These are phyloP conservation scores for Picus viridis DNA, from an alignment of 2,797 vertebrate genomes.

Conservation along the genomic window DNA sequence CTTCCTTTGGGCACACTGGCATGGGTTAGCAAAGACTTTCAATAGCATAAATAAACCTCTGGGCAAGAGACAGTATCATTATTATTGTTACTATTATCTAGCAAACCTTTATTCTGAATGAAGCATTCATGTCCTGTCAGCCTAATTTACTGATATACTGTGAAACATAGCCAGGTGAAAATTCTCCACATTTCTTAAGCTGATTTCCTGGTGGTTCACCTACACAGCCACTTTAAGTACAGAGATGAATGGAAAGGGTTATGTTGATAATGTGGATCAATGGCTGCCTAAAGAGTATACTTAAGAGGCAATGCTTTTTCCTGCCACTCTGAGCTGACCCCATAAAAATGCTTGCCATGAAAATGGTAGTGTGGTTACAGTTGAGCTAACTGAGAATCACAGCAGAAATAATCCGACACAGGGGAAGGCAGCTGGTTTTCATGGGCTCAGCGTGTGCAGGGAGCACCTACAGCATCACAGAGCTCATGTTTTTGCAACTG, in stretches of 20 bases:
- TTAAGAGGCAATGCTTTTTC: neutral
- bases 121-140: neutral
- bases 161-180: neutral
- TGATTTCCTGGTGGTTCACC: constrained; percentile 8
- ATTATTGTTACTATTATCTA: neutral
- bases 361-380: neutral
- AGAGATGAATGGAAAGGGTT: neutral
- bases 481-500: neutral
- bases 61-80: constrained; percentile 18
- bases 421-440: neutral
- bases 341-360: neutral
- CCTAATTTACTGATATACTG: neutral
- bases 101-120: constrained; percentile 37
- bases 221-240: neutral
- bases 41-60: neutral
- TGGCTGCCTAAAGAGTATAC: neutral
- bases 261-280: neutral
- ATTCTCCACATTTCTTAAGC: neutral
- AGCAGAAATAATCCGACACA: neutral
- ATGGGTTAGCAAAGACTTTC: neutral
- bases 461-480: rapidly evolving
- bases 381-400: rapidly evolving
- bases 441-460: rapidly evolving
- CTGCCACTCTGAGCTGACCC: neutral
- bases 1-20: neutral